Percentiles rank a stretch among this genome's conserved stretches.
Evolutionary conservation across 2,888 invertebrate genomes (phyloP).

Genomic region (Napeogenes sylphis): DNA sequence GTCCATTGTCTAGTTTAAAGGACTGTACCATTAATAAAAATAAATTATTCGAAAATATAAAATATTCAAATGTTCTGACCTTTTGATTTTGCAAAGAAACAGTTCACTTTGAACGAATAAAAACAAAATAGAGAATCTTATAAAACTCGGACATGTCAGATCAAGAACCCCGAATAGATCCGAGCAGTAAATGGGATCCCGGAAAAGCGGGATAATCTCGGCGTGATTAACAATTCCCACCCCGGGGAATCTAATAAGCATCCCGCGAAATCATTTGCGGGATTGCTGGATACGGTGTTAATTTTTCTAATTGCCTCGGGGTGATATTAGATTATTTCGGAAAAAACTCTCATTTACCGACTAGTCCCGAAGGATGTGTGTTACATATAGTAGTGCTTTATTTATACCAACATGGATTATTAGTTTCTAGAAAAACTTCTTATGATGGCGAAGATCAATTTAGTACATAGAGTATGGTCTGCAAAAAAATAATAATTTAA

Average conservation of each 20-base stretch:
- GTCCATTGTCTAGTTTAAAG: too few relatives aligned
- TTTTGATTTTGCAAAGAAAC: too few relatives aligned
- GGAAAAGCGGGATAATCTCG: conserved; percentile 37
- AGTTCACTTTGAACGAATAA: background rate
- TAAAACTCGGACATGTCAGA: conserved; percentile 1
- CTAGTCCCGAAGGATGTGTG: conserved; percentile 20
- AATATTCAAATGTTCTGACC: too few relatives aligned
- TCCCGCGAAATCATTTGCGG: conserved; percentile 52
- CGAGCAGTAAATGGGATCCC: conserved; percentile 27
- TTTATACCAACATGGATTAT: background rate
- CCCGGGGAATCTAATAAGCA: conserved; percentile 49
- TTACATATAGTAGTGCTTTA: conserved; percentile 16
- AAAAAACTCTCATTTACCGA: conserved; percentile 21
- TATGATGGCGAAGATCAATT: background rate
- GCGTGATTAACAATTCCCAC: conserved; percentile 47
- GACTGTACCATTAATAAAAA: too few relatives aligned
- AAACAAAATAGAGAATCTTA: background rate
- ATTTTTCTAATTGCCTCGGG: conserved; percentile 60
- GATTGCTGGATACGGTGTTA: conserved; percentile 54
- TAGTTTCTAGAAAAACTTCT: background rate
- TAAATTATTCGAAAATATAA: too few relatives aligned
- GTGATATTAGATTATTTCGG: conserved; percentile 34
- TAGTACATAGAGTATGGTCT: background rate
- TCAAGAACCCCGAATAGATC: conserved; percentile 12
- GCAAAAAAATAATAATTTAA: background rate